Evolutionary conservation across 1,140 invertebrate genomes (phyloP).

Genomic region (Lasaia peninsularis): DNA sequence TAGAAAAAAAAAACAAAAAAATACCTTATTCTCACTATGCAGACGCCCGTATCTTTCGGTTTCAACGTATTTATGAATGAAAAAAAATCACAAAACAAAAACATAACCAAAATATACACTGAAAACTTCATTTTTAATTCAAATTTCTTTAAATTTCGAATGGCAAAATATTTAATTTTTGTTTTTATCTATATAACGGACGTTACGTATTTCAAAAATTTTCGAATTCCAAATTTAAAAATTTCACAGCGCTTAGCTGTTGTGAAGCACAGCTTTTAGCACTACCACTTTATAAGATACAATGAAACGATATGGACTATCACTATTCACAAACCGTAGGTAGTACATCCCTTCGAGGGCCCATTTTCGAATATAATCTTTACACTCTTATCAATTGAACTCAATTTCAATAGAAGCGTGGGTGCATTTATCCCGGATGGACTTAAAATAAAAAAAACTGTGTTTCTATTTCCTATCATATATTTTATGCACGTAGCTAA

Average conservation of each 20-base stretch:
- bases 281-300: constrained; percentile 21
- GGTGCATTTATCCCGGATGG: constrained; percentile 12
- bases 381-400: constrained; percentile 14
- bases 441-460: constrained; percentile 1
- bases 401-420: constrained; percentile 18
- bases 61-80: constrained; percentile 28
- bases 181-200: too few species aligned
- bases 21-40: constrained; percentile 38
- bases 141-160: too few species aligned
- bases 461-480: constrained; percentile 8
- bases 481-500: too few species aligned
- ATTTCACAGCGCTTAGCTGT: neutral
- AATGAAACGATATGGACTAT: constrained; percentile 18
- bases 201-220: neutral
- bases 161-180: too few species aligned
- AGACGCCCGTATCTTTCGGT: constrained; percentile 35
- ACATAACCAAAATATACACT: constrained; percentile 14
- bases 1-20: neutral
- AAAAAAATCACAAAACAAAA: constrained; percentile 27
- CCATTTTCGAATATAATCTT: constrained; percentile 16
- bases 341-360: constrained; percentile 16
- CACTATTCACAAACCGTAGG: constrained; percentile 16
- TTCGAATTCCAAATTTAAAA: neutral
- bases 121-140: too few species aligned
- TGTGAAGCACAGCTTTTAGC: constrained; percentile 9